Evolutionary conservation across 2,797 vertebrate species (phyloP).

Genomic region (Sylvia borin): DNA sequence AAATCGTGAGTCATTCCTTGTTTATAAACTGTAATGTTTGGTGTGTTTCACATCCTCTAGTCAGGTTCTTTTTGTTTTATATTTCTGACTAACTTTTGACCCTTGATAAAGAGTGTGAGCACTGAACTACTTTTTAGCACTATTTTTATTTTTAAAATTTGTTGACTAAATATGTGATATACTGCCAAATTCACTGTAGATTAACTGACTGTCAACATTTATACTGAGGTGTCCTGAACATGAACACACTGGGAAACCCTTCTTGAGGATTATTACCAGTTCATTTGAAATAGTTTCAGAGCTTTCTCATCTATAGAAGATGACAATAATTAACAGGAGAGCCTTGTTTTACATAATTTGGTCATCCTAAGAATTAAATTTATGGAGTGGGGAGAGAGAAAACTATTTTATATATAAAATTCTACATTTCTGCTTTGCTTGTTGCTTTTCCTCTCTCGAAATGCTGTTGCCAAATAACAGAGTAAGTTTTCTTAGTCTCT

Average conservation of each 20-base stretch:
- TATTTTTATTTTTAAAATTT: not conserved
- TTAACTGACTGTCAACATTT: not conserved
- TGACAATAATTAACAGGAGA: not conserved
- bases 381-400: not conserved
- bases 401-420: not conserved
- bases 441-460: not conserved
- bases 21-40: conserved; percentile 2
- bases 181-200: not conserved
- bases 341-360: not conserved
- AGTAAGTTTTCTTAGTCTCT: not conserved
- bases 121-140: not conserved
- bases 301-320: not conserved
- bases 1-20: not conserved
- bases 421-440: not conserved
- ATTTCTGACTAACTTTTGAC: not conserved
- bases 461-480: not conserved
- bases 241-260: not conserved
- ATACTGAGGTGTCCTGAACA: not conserved
- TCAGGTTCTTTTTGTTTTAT: not conserved
- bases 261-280: not conserved
- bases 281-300: not conserved
- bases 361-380: not conserved
- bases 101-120: not conserved
- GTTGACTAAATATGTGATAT: not conserved
- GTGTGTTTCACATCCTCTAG: not conserved